Conservation (phyloP, 2,113 vertebrate species). For the Camelus bactrianus region DNA sequence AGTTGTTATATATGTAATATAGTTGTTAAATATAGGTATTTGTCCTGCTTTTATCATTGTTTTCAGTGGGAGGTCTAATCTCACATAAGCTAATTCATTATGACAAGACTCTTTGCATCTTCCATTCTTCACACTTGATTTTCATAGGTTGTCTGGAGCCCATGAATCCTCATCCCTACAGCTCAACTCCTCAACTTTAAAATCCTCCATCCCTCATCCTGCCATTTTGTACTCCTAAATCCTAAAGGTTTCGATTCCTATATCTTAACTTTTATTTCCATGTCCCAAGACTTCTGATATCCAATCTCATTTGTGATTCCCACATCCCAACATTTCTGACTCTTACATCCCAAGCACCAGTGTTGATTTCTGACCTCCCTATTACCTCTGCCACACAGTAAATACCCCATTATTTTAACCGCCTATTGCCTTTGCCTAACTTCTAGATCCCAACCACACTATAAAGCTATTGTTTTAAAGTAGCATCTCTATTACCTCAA, state of each 20-base stretch:
- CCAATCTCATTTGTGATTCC: neutral
- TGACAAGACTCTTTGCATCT: neutral
- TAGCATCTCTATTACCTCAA: conserved; percentile 17
- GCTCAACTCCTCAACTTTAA: conserved; percentile 15
- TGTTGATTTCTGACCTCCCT: neutral
- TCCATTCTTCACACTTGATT: neutral
- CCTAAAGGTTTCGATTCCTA: neutral
- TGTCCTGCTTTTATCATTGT: neutral
- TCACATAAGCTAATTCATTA: neutral
- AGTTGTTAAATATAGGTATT: neutral
- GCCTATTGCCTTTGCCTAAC: neutral
- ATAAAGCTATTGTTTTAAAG: conserved; percentile 43
- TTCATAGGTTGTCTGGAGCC: neutral
- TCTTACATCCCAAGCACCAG: neutral
- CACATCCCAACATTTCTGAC: neutral
- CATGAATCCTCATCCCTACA: neutral
- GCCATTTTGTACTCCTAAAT: neutral
- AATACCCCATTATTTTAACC: neutral
- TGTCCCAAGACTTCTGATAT: neutral
- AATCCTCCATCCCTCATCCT: neutral
- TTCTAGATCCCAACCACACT: neutral
- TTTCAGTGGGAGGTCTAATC: conserved; percentile 37
- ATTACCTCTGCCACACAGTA: neutral
- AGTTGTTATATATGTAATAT: neutral
- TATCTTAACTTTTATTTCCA: conserved; percentile 13